Evolutionary conservation across 2,113 vertebrate species (phyloP).

Genomic region (Baryphthengus martii): DNA sequence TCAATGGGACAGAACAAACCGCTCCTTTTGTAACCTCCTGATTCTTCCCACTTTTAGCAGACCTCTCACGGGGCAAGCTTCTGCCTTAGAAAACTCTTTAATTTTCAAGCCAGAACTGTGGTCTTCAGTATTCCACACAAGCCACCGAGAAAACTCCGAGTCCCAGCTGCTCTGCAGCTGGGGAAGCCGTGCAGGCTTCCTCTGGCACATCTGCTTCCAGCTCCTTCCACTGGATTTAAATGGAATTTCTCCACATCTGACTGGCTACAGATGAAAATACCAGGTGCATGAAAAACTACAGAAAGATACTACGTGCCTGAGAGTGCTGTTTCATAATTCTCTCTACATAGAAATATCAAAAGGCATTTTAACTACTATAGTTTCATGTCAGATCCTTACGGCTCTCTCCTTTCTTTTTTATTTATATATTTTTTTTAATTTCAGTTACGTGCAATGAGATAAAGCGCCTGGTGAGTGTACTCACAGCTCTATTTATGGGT

Average conservation of each 20-base stretch:
- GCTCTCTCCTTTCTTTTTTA: neutral
- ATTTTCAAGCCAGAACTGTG: neutral
- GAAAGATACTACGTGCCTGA: neutral
- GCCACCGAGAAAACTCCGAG: neutral
- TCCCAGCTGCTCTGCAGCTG: neutral
- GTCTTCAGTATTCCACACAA: neutral
- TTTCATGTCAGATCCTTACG: neutral
- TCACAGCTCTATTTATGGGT: constrained; percentile 38
- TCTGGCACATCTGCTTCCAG: neutral
- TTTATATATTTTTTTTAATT: neutral
- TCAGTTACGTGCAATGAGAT: neutral
- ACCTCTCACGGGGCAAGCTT: neutral
- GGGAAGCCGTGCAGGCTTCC: neutral
- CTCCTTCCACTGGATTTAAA: neutral
- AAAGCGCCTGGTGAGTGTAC: neutral
- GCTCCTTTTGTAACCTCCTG: neutral
- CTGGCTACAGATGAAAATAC: neutral
- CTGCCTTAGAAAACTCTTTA: neutral
- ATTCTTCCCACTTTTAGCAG: neutral
- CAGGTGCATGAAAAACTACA: neutral
- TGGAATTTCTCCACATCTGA: neutral
- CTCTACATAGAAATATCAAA: neutral
- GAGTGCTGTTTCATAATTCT: neutral
- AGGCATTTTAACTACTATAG: neutral
- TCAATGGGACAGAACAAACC: neutral